Conservation (phyloP, 2,888 invertebrate species). For the Rhabditoides inermis region DNA sequence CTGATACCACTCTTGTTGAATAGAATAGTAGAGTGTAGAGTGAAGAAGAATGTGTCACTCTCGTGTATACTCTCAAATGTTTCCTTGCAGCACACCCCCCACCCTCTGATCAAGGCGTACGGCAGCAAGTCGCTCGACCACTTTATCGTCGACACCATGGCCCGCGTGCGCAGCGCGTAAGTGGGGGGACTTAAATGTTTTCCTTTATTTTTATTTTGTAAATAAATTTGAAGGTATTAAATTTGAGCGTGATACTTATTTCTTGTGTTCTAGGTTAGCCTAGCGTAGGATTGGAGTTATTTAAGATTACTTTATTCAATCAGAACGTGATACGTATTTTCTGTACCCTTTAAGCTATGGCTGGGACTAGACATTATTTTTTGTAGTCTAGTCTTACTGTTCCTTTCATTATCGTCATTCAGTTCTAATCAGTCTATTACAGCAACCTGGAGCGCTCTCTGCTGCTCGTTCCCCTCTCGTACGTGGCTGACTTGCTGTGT, state of each 20-base stretch:
- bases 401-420: neutral
- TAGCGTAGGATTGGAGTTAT: neutral
- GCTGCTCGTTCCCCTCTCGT: constrained; percentile 73
- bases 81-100: constrained; percentile 58
- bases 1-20: too few relatives aligned
- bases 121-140: constrained; percentile 68
- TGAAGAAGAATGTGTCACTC: too few relatives aligned
- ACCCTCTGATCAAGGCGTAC: constrained; percentile 75
- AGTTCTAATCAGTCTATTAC: constrained; percentile 25
- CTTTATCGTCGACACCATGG: constrained; percentile 71
- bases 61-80: too few relatives aligned
- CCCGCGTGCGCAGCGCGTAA: constrained; percentile 4
- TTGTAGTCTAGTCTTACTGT: neutral
- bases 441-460: constrained; percentile 86
- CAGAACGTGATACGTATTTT: too few relatives aligned
- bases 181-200: neutral
- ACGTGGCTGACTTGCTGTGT: constrained; percentile 70
- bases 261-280: neutral
- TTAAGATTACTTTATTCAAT: neutral
- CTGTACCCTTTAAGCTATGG: neutral
- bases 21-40: too few relatives aligned
- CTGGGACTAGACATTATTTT: neutral
- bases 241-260: neutral
- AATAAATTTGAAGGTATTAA: neutral
- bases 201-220: constrained; percentile 2